phyloP scores from a whole-genome alignment of 2,888 invertebrate species.

The Cerceris ruficornis region DNA sequence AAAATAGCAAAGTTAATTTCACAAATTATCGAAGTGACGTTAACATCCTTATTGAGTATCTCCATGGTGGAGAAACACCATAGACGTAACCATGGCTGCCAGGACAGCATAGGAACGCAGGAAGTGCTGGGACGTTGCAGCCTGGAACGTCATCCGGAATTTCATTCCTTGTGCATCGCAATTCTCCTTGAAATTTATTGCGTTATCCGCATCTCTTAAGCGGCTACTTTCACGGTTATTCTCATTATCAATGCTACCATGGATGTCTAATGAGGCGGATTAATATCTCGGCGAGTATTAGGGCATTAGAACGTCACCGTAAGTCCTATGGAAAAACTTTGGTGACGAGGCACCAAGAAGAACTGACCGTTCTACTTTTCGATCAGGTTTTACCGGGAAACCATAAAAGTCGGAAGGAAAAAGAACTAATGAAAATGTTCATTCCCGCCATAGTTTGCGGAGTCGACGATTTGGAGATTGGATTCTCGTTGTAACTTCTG shows the following conservation, averaged over 20 bases:
- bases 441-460: too few relatives aligned
- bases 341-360: neutral
- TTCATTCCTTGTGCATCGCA: neutral
- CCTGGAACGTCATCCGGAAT: constrained; percentile 13
- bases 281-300: constrained; percentile 70
- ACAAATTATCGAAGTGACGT: too few relatives aligned
- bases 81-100: constrained; percentile 44
- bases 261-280: constrained; percentile 69
- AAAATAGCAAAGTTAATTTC: too few relatives aligned
- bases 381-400: constrained; percentile 35
- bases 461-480: too few relatives aligned
- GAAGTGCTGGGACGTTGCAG: constrained; percentile 34
- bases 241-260: neutral
- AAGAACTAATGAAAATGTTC: constrained; percentile 6
- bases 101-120: constrained; percentile 44
- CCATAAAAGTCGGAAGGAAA: constrained; percentile 14
- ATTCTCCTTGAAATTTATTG: neutral
- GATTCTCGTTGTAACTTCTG: neutral
- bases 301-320: constrained; percentile 60
- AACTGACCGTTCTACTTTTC: constrained; percentile 17
- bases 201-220: neutral
- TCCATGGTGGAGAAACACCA: constrained; percentile 50
- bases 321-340: constrained; percentile 39
- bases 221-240: neutral
- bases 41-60: too few relatives aligned